Base-by-base conservation (phyloP, 1,140 invertebrate genomes). In the Probaryconus sp. region DNA sequence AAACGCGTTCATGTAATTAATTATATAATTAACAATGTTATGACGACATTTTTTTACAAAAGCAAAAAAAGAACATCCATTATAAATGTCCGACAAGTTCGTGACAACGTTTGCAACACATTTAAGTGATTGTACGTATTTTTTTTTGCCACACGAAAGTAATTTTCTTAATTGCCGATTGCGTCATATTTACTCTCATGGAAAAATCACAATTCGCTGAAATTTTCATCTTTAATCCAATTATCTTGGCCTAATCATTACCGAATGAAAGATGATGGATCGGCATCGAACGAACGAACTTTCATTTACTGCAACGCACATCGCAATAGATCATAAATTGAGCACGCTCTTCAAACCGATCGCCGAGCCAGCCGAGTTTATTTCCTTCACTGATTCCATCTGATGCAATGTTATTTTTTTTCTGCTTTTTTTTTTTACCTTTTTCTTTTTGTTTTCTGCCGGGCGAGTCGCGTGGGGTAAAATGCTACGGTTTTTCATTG, bases 111-210 rank as follows among this genome's bases (percentile, higher is more conserved):
- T 60, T 60, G 24, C 55, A 47, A 60, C 42, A 60, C 21, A 3
- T 24, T 24, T 7, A 24, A 24, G 7, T 24, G 21, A 24, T 31
- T 21, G n/a, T 4, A 24, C 11, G 2, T 11, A 13, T 13, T 43
- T 60, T 60, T 45, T n/a, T 47, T 38, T 9, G 13, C 20, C 11
- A 5, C 21, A n/a, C 28, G 42, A 47, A 60, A 60, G 55, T 60
- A 37, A 47, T 60, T 60, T 60, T 60, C 55, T 58, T 58, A 58
- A 58, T 58, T 58, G 40, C 24, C 42, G 1, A 26, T 58, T 58
- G 30, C 53, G 40, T 11, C 53, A 60, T 11, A 37, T 60, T 31
- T 10, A 31, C 6, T 42, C 40, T 45, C 3, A 58, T 26, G 38
- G 5, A 24, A 24, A 24, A 24, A 7, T n/a, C n/a, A n/a, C n/a